Base-by-base conservation (phyloP, 2,888 invertebrate species). In the Amphipoea oculea region DNA sequence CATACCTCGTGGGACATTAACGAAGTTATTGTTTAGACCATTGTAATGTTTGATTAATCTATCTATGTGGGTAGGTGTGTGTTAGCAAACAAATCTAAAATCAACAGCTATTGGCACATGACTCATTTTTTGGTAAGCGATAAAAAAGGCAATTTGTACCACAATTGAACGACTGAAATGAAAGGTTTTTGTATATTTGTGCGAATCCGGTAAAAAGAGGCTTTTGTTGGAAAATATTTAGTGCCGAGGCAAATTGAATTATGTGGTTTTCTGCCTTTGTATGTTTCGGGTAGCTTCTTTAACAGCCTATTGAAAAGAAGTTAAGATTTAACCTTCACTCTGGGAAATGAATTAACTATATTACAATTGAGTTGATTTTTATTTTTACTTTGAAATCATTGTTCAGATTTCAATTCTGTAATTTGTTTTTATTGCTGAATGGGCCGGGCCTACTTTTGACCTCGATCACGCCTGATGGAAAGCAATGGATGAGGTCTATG, bases 11-110 rank as follows among this genome's bases (percentile, higher is more conserved):
- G 78, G 62, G 80, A 62, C 45, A 54, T 63, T 89, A 88, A 88
- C 82, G 80, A 89, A 82, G 73, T 75, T 79, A 89, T 89, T 89
- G 89, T 88, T 86, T 73, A 72, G 60, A 63, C 12, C 11, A 77
- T 70, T 79, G 81, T 77, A 36, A 36, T 11, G 48, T 36, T 66
- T 57, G 71, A 77, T 88, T 78, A 77, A 78, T 82, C 20, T 63
- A 72, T 78, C 54, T 62, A 42, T 67, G 62, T 73, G 42, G 73
- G 84, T 82, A 72, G 69, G 85, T 76, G 71, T 73, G 62, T 74
- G 63, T 76, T 11, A 60, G 68, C 73, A 73, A 62, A 82, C 23
- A 78, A 81, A 84, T 81, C 76, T 45, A 17, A 76, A 79, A 78
- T 79, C 65, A 76, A 66, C 65, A 68, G 73, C 51, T 60, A 75